Percentiles rank a stretch among this genome's conserved stretches.
Conservation (phyloP, 2,888 invertebrate species). For the Caenorhabditis panamensis region DNA sequence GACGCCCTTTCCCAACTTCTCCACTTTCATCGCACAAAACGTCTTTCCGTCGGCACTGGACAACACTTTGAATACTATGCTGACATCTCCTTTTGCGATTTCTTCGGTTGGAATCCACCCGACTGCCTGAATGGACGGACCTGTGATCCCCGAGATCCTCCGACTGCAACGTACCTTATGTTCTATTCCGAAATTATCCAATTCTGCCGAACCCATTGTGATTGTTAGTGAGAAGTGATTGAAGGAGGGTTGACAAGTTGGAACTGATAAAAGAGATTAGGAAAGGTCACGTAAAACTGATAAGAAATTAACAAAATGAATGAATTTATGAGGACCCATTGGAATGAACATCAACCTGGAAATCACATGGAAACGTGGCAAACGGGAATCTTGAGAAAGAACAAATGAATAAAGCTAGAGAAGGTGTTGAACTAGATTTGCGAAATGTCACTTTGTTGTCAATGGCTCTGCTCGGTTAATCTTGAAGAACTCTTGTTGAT, state of each 20-base stretch:
- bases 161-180: constrained; percentile 5
- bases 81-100: constrained; percentile 38
- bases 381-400: too few relatives aligned
- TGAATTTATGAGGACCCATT: not conserved
- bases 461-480: not conserved
- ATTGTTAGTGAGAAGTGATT: not conserved
- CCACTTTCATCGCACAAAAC: constrained; percentile 47
- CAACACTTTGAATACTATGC: constrained; percentile 33
- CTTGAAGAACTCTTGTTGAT: not conserved
- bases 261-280: too few relatives aligned
- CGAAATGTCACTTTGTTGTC: not conserved
- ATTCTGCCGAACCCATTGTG: constrained; percentile 6
- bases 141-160: not conserved
- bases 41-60: constrained; percentile 12
- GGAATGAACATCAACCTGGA: not conserved
- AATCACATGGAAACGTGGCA: not conserved
- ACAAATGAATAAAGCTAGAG: not conserved
- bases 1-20: constrained; percentile 18
- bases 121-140: constrained; percentile 10
- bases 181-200: constrained; percentile 11
- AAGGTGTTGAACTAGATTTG: not conserved
- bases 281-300: not conserved
- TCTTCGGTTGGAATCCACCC: constrained; percentile 26
- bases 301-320: too few relatives aligned
- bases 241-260: too few relatives aligned